Evolutionary conservation across 2,113 vertebrate species (phyloP).

Genomic region (Carassius auratus): DNA sequence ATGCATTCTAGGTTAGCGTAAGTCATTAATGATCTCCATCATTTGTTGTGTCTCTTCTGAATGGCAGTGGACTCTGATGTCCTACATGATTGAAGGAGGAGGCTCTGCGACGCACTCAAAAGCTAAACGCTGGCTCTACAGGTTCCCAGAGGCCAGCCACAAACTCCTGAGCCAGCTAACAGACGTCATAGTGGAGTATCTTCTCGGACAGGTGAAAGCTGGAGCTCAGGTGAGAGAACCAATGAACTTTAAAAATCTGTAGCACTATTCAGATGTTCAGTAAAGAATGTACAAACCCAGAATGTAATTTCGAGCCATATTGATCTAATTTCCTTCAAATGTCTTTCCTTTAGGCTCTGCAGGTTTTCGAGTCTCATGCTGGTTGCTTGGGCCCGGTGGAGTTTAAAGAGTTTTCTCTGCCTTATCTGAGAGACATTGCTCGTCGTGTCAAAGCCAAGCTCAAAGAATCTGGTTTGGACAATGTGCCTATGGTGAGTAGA

Average conservation of each 20-base stretch:
- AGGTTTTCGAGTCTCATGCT: slow-evolving; percentile 96
- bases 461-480: slow-evolving; percentile 80
- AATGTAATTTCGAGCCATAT: too few relatives aligned
- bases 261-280: background rate
- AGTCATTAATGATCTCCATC: too few relatives aligned
- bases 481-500: slow-evolving; percentile 90
- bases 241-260: too few relatives aligned
- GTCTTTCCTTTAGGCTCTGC: slow-evolving; percentile 81
- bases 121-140: slow-evolving; percentile 94
- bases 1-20: too few relatives aligned
- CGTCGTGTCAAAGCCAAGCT: slow-evolving; percentile 84
- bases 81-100: slow-evolving; percentile 98
- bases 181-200: slow-evolving; percentile 86
- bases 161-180: slow-evolving; percentile 85
- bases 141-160: slow-evolving; percentile 88
- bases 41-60: background rate
- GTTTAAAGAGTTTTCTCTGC: slow-evolving; percentile 87
- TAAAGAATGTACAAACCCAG: background rate
- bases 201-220: slow-evolving; percentile 92
- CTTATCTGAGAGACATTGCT: slow-evolving; percentile 88
- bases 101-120: slow-evolving; percentile 91
- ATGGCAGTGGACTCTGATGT: slow-evolving; percentile 94
- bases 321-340: background rate
- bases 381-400: slow-evolving; percentile 88
- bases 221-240: slow-evolving; percentile 88